Base-by-base conservation (phyloP, 2,113 vertebrate genomes). In the Strix aluco region DNA sequence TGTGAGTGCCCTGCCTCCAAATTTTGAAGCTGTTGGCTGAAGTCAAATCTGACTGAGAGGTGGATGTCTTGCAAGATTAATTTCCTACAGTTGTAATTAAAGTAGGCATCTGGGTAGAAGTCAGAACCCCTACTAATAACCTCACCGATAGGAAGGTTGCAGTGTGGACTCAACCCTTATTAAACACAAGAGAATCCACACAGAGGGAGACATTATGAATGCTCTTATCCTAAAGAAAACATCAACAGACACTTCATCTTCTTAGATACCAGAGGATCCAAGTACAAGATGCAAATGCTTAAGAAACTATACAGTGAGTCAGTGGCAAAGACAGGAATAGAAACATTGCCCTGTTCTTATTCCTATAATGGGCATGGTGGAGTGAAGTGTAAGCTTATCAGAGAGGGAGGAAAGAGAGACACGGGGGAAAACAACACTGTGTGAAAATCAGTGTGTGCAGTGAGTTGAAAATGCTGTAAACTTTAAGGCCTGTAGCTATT, bases 281-380 rank as follows among this genome's bases (percentile, higher is more conserved):
- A 87, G 27, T 32, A 42, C 51, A 88, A 90, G 63, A 90, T 95
- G 71, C 27, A 86, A 92, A 95, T 73, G 10, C 80, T 90, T 81
- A 67, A 82, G 89, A 67, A 91, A 72, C 77, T 46, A 36, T 57
- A 69, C 30, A 21, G 81, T 96, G 93, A 96, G 83, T 92, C 93
- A 95, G 72, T 71, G 80, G 67, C 55, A 84, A 88, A 86, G 91
- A 77, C 86, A 95, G 69, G 67, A 96, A 96, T 94, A 97, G 95
- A 91, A 91, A 30, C 89, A 59, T 32, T 77, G 80, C 73, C 42
- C 51, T 47, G 81, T n/a, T 94, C 82, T 88, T 74, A 58, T 67
- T 90, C 77, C 83, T 95, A 46, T 86, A 57, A 42, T 84, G 86
- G 77, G 80, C 63, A 10, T 3, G 13, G 54, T 63, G 58, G 59